Conservation (phyloP, 2,797 vertebrate genomes). For the Channa striata region DNA sequence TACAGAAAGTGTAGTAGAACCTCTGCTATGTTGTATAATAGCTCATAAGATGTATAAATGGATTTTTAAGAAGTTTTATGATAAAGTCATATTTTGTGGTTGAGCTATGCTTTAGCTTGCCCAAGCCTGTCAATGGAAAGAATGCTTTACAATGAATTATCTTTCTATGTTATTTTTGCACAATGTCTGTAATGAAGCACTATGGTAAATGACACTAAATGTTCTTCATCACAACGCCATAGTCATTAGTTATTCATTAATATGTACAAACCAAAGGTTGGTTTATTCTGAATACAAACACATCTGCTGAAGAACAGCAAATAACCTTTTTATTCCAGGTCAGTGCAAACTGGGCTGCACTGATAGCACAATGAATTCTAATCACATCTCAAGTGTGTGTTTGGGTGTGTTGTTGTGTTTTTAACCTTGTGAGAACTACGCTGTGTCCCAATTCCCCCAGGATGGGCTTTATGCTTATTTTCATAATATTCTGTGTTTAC, state of each 20-base stretch:
- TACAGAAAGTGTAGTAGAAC: constrained; percentile 10
- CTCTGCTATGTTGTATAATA: constrained; percentile 59
- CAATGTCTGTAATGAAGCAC: constrained; percentile 52
- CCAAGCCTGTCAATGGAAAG: constrained; percentile 37
- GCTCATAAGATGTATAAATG: constrained; percentile 48
- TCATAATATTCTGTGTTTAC: too few relatives aligned
- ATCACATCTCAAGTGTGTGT: constrained; percentile 12
- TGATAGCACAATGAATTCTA: constrained; percentile 8
- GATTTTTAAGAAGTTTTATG: constrained; percentile 63
- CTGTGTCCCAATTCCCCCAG: constrained; percentile 22
- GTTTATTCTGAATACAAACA: constrained; percentile 29
- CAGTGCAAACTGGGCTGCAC: constrained; percentile 28
- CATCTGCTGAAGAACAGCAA: constrained; percentile 13
- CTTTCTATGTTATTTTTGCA: constrained; percentile 59
- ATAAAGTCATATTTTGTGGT: constrained; percentile 60
- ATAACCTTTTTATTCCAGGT: constrained; percentile 23
- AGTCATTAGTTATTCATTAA: constrained; percentile 15
- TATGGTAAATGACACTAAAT: constrained; percentile 23
- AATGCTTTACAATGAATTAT: constrained; percentile 62
- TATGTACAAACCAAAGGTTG: constrained; percentile 34
- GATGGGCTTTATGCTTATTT: too few relatives aligned
- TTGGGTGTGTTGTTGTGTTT: constrained; percentile 24
- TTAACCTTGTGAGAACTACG: constrained; percentile 32
- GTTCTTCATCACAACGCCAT: neutral
- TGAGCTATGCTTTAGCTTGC: constrained; percentile 60